A percentile compares a stretch with the other conserved stretches of the same genome.
Evolutionary conservation across 2,797 vertebrate genomes (phyloP).

Genomic region (Sebastes kiyomatsui): DNA sequence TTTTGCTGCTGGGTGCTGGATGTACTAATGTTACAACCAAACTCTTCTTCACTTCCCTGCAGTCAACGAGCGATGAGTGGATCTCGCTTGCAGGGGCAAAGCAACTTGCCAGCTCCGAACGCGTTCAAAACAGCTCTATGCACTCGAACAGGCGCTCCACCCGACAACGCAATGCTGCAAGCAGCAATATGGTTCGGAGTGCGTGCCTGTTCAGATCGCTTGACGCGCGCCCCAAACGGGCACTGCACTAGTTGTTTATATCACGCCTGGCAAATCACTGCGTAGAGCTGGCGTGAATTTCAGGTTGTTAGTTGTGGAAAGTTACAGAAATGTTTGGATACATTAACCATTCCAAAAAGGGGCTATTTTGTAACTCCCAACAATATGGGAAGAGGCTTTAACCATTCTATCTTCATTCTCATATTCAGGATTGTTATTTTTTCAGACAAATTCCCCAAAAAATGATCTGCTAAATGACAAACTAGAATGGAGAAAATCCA

Average conservation of each 20-base stretch:
- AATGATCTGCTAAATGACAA: neutral
- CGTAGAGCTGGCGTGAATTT: neutral
- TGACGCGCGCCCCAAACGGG: too few relatives aligned
- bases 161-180: neutral
- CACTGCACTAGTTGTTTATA: neutral
- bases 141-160: neutral
- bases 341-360: too few relatives aligned
- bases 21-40: too few relatives aligned
- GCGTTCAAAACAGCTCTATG: neutral
- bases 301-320: neutral
- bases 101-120: neutral
- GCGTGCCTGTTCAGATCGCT: too few relatives aligned
- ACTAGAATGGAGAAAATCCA: neutral
- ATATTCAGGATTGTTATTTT: neutral
- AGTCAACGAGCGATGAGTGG: neutral
- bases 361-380: too few relatives aligned
- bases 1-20: too few relatives aligned
- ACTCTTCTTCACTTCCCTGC: too few relatives aligned
- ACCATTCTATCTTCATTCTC: neutral
- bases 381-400: too few relatives aligned
- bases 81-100: too few relatives aligned
- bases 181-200: neutral
- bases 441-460: neutral
- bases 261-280: neutral
- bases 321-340: neutral